These are phyloP conservation scores for Achlya flavicornis DNA, from an alignment of 2,888 invertebrate species.

Conservation along the genomic window DNA sequence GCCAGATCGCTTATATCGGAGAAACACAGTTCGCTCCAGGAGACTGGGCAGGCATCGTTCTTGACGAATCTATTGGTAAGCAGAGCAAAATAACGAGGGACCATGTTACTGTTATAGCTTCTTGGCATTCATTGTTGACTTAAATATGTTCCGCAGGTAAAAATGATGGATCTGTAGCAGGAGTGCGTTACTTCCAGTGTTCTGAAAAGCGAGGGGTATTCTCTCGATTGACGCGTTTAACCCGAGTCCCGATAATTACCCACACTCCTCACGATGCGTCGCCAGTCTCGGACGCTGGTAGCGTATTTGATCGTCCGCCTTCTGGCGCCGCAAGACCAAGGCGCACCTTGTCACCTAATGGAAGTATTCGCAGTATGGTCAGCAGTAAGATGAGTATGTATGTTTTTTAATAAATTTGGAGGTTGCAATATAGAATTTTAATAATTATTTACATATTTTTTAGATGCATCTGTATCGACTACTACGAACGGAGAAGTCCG, in stretches of 20 bases:
- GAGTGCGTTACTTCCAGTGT: slow-evolving; percentile 96
- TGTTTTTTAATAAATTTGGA: no score
- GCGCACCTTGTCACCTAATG: slow-evolving; percentile 76
- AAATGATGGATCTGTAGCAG: slow-evolving; percentile 97
- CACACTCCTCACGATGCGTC: slow-evolving; percentile 79
- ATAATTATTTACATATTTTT: slow-evolving; percentile 20
- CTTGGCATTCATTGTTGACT: slow-evolving; percentile 6
- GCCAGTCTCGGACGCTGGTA: slow-evolving; percentile 74
- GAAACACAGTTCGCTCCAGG: slow-evolving; percentile 98
- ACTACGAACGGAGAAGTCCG: slow-evolving; percentile 86
- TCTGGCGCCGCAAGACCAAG: slow-evolving; percentile 72
- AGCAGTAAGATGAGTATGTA: slow-evolving; percentile 82
- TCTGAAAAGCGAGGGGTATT: slow-evolving; percentile 96
- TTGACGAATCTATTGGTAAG: slow-evolving; percentile 96
- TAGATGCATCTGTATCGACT: slow-evolving; percentile 76
- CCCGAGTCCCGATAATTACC: slow-evolving; percentile 86
- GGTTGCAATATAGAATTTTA: no score
- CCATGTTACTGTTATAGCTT: slow-evolving; percentile 9
- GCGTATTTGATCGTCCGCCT: slow-evolving; percentile 77
- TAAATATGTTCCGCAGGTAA: slow-evolving; percentile 87
- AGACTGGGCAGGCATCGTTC: slow-evolving; percentile 98
- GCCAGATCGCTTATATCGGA: slow-evolving; percentile 96
- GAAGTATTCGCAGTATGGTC: slow-evolving; percentile 78
- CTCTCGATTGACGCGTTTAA: slow-evolving; percentile 93
- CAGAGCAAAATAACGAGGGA: slow-evolving; percentile 1